A percentile compares a stretch with the other conserved stretches of the same genome.
Conservation (phyloP, 2,113 vertebrate genomes). For the Catharus minimus region DNA sequence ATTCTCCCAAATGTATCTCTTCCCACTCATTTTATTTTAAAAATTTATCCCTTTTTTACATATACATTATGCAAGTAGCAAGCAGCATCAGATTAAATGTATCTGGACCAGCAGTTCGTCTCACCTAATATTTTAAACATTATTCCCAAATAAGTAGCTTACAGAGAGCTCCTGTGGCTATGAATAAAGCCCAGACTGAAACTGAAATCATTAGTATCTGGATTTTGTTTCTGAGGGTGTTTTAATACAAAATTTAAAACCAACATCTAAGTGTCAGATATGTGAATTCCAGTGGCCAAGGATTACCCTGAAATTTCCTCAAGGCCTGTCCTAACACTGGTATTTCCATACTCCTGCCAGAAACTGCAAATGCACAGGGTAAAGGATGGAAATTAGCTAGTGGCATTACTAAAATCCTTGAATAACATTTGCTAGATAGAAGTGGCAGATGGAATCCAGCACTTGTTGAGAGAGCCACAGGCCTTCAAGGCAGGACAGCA, state of each 20-base stretch:
- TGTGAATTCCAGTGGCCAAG: not conserved
- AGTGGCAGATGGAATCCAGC: not conserved
- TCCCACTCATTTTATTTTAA: not conserved
- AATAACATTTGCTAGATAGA: not conserved
- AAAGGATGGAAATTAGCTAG: not conserved
- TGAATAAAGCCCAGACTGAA: not conserved
- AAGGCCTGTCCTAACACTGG: not conserved
- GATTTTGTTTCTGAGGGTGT: not conserved
- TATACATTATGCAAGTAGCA: not conserved
- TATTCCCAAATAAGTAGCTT: not conserved
- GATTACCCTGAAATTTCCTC: not conserved
- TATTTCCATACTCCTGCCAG: not conserved
- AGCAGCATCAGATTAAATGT: not conserved
- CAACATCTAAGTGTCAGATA: not conserved
- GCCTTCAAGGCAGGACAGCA: not conserved
- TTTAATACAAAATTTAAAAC: not conserved
- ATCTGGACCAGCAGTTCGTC: not conserved
- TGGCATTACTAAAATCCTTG: not conserved
- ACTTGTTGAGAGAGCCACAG: not conserved
- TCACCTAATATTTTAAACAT: not conserved
- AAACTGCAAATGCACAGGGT: not conserved
- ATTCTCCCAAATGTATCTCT: not conserved
- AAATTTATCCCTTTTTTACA: not conserved
- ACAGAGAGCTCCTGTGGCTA: not conserved
- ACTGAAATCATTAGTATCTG: not conserved